A percentile compares a stretch with the other conserved stretches of the same genome.
These are phyloP conservation scores for Notodonta dromedarius DNA, from an alignment of 2,888 invertebrate species.

Conservation along the genomic window DNA sequence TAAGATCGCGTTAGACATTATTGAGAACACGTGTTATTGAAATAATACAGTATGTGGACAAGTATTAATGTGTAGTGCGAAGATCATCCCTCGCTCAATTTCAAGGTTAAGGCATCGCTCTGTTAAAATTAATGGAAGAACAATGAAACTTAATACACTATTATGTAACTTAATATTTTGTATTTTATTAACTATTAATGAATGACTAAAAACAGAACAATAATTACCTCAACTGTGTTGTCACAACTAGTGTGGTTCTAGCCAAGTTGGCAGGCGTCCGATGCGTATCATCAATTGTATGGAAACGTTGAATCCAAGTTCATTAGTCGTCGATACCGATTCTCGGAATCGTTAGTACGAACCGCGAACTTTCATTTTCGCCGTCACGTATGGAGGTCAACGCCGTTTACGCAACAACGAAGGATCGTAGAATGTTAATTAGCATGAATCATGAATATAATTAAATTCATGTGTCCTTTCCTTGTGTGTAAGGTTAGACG, in stretches of 20 bases:
- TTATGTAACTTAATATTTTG: constrained; percentile 61
- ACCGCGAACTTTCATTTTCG: constrained; percentile 39
- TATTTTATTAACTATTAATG: constrained; percentile 47
- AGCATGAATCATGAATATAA: constrained; percentile 32
- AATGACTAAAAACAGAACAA: constrained; percentile 59
- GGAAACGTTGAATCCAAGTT: constrained; percentile 46
- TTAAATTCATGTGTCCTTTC: constrained; percentile 25
- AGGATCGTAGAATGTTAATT: constrained; percentile 12
- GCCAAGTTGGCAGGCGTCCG: constrained; percentile 63
- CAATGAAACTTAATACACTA: constrained; percentile 66
- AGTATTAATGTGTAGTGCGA: constrained; percentile 5
- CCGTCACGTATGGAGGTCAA: constrained; percentile 32
- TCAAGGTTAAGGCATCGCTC: constrained; percentile 45
- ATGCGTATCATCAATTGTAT: constrained; percentile 39
- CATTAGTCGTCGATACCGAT: constrained; percentile 26
- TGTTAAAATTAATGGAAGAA: constrained; percentile 73
- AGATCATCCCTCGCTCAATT: constrained; percentile 18
- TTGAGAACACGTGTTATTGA: constrained; percentile 40
- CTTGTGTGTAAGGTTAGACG: constrained; percentile 19
- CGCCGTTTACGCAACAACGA: constrained; percentile 20
- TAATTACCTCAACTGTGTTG: constrained; percentile 55
- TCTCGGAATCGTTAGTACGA: constrained; percentile 12
- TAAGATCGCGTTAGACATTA: constrained; percentile 59
- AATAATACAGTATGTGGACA: constrained; percentile 34
- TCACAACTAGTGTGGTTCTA: constrained; percentile 44